Conservation (phyloP, 2,888 invertebrate genomes). For the Dromius quadrimaculatus region DNA sequence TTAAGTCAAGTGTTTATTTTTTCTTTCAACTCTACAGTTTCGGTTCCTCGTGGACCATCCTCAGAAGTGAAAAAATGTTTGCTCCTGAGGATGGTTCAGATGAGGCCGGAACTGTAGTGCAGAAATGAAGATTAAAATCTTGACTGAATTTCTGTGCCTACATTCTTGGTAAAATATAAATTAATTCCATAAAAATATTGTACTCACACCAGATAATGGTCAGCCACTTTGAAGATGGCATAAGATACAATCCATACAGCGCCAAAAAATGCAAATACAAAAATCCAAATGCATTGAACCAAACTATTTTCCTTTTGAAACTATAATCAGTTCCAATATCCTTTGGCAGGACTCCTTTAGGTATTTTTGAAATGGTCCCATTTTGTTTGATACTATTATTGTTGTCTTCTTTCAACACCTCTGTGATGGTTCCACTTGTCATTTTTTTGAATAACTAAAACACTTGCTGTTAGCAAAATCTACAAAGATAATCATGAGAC, state of each 20-base stretch:
- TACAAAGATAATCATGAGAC: constrained; percentile 3
- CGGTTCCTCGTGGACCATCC: too few species aligned
- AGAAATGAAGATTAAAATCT: too few species aligned
- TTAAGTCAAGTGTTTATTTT: too few species aligned
- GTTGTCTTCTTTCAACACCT: background rate
- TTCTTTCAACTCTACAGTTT: too few species aligned
- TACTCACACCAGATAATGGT: constrained; percentile 66
- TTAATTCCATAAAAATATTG: background rate
- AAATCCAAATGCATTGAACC: constrained; percentile 74
- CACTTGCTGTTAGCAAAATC: background rate
- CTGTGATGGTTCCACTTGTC: constrained; percentile 11
- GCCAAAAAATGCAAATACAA: constrained; percentile 69
- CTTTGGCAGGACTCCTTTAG: constrained; percentile 60
- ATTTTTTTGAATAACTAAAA: constrained; percentile 23
- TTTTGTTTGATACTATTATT: background rate
- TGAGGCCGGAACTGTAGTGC: too few species aligned
- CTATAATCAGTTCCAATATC: constrained; percentile 69
- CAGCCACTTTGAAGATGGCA: too few species aligned
- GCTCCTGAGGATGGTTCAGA: too few species aligned
- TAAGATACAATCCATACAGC: constrained; percentile 66
- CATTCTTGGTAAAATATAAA: too few species aligned
- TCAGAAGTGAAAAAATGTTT: too few species aligned
- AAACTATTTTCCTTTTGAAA: constrained; percentile 71
- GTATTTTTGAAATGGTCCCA: constrained; percentile 15
- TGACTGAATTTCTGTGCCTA: too few species aligned